Evolutionary conservation across 2,888 invertebrate species (phyloP), one percentile per base, ranked within the genome.

Genomic region (Pyrocoelia pectoralis): DNA sequence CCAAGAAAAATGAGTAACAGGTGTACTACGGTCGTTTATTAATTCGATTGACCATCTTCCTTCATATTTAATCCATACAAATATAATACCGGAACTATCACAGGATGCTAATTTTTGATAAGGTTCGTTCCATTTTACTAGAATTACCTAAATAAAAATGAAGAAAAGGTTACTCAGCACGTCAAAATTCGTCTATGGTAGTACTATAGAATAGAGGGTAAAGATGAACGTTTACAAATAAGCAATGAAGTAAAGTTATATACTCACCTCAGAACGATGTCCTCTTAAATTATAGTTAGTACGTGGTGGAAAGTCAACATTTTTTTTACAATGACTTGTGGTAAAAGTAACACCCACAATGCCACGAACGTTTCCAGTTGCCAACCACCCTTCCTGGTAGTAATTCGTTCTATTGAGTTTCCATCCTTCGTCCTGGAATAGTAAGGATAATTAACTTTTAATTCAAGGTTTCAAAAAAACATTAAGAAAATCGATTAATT

Each of bases 41-140:
- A 99, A 86, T 83, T 99, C 98, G 75, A 99, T 98, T 72, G 97
- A 97, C 98, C 98, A 99, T 46, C 98, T 88, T 41, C 97, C 98
- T 80, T 99, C 98, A 82, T 98, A 98, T 81, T 98, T 97, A 77
- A 98, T 97, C 98, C 98, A 99, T 18, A 99, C 98, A 82, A 98
- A 98, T 79, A 98, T 98, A 61, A 98, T 95, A 1, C 98, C 98
- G 1, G 95, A 94, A 76, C 94, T 93, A 85, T 98, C 98, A 83
- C 98, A 98, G 3, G 97, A 97, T 4, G 98, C 98, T 72, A 98
- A 83, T 82, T 98, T 98, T 83, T 97, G 97, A 81, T 97, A 98
- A 0, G 97, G 96, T 80, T 96, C 96, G 84, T 98, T 98, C 98
- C 98, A 98, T 83, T 95, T 94, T 29, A 98, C 98, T 61, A 98